These are phyloP conservation scores for Gnatocerus cornutus DNA, from an alignment of 2,888 invertebrate genomes.

Conservation along the genomic window DNA sequence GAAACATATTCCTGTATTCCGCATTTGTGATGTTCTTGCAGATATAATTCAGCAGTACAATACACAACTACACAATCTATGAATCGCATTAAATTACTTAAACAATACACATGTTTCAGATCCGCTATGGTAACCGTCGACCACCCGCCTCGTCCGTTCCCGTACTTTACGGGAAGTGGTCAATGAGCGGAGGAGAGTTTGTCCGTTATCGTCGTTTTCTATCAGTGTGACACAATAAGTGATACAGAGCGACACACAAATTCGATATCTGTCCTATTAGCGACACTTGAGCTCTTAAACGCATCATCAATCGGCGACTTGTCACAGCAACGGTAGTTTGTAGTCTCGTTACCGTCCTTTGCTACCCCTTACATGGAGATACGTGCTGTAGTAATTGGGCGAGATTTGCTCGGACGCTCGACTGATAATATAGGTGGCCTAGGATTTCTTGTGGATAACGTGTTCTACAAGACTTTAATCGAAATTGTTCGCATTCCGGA, in stretches of 20 bases:
- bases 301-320: conserved; percentile 60
- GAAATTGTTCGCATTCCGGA: conserved; percentile 68
- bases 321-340: conserved; percentile 45
- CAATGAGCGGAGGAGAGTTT: conserved; percentile 26
- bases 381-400: conserved; percentile 55
- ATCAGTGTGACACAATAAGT: conserved; percentile 58
- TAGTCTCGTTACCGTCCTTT: conserved; percentile 48
- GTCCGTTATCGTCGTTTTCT: conserved; percentile 34
- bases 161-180: neutral
- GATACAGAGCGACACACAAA: conserved; percentile 62
- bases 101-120: conserved; percentile 33
- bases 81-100: conserved; percentile 32
- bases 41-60: conserved; percentile 29
- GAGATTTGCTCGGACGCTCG: conserved; percentile 56
- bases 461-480: conserved; percentile 68
- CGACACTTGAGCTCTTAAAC: conserved; percentile 61
- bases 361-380: conserved; percentile 49
- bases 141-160: too few species aligned
- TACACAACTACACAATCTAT: conserved; percentile 23
- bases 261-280: conserved; percentile 65
- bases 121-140: neutral
- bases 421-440: conserved; percentile 60
- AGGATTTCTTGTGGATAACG: conserved; percentile 62
- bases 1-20: conserved; percentile 27
- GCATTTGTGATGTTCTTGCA: conserved; percentile 30